A percentile compares a stretch with the other conserved stretches of the same genome.
Evolutionary conservation across 2,797 vertebrate species (phyloP).

Genomic region (Enteromius trimaculatus): DNA sequence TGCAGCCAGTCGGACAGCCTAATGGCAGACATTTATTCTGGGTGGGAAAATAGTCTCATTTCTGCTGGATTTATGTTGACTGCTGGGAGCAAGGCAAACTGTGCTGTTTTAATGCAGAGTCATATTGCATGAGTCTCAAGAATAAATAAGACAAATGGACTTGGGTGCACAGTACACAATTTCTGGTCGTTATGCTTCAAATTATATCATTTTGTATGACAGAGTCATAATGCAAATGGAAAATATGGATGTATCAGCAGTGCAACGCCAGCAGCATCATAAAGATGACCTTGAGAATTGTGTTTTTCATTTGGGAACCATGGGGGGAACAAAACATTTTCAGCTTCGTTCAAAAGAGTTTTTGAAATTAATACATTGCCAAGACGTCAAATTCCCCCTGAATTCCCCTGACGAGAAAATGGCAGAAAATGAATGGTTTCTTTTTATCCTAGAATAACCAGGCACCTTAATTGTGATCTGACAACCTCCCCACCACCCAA

Average conservation of each 20-base stretch:
- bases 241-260: conserved; percentile 61
- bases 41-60: conserved; percentile 46
- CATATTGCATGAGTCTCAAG: conserved; percentile 43
- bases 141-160: conserved; percentile 60
- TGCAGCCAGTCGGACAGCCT: conserved; percentile 27
- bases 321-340: neutral
- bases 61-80: conserved; percentile 53
- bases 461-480: conserved; percentile 57
- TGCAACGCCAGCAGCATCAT: conserved; percentile 9
- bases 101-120: conserved; percentile 29
- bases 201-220: conserved; percentile 71
- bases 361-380: neutral
- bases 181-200: conserved; percentile 65
- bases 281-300: conserved; percentile 8
- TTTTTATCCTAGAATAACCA: conserved; percentile 45
- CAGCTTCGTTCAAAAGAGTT: neutral
- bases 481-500: neutral
- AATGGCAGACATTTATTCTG: conserved; percentile 49
- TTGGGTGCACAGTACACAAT: conserved; percentile 56
- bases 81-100: conserved; percentile 24
- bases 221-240: conserved; percentile 60
- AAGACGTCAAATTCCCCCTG: neutral
- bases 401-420: conserved; percentile 1
- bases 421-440: conserved; percentile 18
- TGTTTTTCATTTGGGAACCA: conserved; percentile 9